phyloP scores from a whole-genome alignment of 2,888 invertebrate genomes.

The Apodemia zela region DNA sequence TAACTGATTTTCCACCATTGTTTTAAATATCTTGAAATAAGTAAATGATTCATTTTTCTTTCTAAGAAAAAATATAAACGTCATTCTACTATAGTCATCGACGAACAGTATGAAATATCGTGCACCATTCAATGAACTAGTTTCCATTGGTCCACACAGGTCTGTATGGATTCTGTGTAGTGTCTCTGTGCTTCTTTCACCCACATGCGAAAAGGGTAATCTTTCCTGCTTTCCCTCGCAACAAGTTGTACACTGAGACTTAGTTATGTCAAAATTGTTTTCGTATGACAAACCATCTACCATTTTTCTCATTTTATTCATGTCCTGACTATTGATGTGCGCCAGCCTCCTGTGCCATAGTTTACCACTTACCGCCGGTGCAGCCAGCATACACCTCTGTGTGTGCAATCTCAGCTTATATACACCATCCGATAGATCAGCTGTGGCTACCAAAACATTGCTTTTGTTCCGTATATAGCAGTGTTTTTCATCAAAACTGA shows the following conservation, averaged over 20 bases:
- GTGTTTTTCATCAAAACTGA: slow-evolving; percentile 20
- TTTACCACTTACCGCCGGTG: slow-evolving; percentile 18
- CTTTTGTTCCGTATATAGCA: slow-evolving; percentile 21
- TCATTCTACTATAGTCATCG: no score
- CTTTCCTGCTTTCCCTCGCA: slow-evolving; percentile 25
- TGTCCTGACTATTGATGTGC: slow-evolving; percentile 28
- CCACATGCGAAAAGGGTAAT: slow-evolving; percentile 17
- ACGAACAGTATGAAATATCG: no score
- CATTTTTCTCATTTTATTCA: slow-evolving; percentile 30
- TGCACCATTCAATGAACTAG: no score
- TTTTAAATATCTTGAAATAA: no score
- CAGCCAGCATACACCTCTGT: slow-evolving; percentile 16
- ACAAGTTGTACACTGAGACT: slow-evolving; percentile 24
- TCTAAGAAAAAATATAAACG: no score
- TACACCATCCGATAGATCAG: slow-evolving; percentile 13
- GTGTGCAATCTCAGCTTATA: slow-evolving; percentile 15
- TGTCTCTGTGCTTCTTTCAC: no score
- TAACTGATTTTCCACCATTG: no score
- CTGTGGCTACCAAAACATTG: slow-evolving; percentile 16
- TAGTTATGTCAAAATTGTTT: slow-evolving; percentile 17
- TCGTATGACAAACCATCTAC: slow-evolving; percentile 25
- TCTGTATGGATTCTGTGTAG: no score
- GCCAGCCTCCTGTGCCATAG: slow-evolving; percentile 29
- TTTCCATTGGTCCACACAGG: no score
- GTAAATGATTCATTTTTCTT: no score